Evolutionary conservation across 37 sponge, comb jelly and placozoan species (phyloP), one percentile per base, ranked within the genome.

Genomic region (Chondrosia reniformis): DNA sequence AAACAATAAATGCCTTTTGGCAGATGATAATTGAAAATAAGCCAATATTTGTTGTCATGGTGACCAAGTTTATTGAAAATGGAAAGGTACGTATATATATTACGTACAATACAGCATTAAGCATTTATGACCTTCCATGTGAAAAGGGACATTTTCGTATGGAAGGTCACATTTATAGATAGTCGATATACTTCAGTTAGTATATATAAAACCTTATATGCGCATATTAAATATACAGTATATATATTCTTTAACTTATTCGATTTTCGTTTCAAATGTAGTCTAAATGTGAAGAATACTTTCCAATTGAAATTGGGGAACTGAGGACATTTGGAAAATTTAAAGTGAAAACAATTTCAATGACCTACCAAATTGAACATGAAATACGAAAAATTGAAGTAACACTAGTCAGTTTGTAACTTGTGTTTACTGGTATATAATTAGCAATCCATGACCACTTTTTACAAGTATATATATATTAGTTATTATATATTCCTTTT

Each of bases 261-360:
- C 43, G 15, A 37, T 39, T 19, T n/a, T 13, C 44, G 0, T 17
- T 36, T 2, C 7, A 1, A 1, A 17, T 69, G 1, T 6, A 69
- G 72, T 42, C 44, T 19, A 69, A 69, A 25, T 69, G 40, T 39
- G 72, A 69, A 40, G 37, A 69, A 13, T 69, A 69, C 43, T 69
- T 42, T 39, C 72, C 72, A 25, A 44, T 42, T 17, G 36, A 41
- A 12, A 24, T 40, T 40, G 72, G 72, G 36, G 43, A 37, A 13
- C 8, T 44, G 19, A 1, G 39, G 40, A 39, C 72, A 1, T 69
- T 69, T 69, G 72, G 72, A 0, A 19, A 41, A 1, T 40, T 22
- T 40, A 37, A 31, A 10, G 22, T 69, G 10, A 69, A 40, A 44
- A 37, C 41, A 21, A 33, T 21, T 42, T 17, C 22, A 15, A 40